Base-by-base conservation (phyloP, 2,797 vertebrate species). In the Pangasius djambal region DNA sequence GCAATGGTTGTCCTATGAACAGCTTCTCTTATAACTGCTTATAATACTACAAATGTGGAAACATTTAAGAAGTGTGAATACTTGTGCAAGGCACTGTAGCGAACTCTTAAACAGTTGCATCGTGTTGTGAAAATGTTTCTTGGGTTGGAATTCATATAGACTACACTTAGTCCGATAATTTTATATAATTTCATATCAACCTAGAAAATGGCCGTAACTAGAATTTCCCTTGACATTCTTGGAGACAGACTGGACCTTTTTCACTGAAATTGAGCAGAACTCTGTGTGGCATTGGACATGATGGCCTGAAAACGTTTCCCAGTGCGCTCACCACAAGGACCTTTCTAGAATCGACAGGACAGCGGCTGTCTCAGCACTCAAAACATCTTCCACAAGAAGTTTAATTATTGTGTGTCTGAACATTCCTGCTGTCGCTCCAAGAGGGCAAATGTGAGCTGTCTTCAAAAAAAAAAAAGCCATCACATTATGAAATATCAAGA, bases 321-420 rank as follows among this genome's bases (percentile, higher is more conserved):
- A 82, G 67, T 8, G 78, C 18, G 31, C 57, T 87, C 57, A 40
- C 85, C 85, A 57, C 85, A 52, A 31, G n/a, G 77, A 22, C 85
- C 8, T 28, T 89, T 89, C 88, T 67, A 63, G 65, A 86, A 52
- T 59, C 37, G 67, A 25, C 77, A 50, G 78, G 67, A 82, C 52
- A 48, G 75, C 12, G 25, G 77, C 78, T 37, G 84, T 72, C 85
- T 44, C 77, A 15, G 40, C 72, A 16, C 82, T 81, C 67, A 37
- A 78, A 72, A 87, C 63, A 48, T 74, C 77, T 59, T 83, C 31
- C 37, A n/a, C 82, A 57, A 72, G 79, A 59, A 82, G 83, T 88
- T 78, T 90, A 88, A 90, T 90, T 90, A 88, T 61, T 59, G 78
- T 86, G 81, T 82, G 90, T 89, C 88, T 87, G 85, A 89, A 78